Evolutionary conservation across 2,113 vertebrate species (phyloP), one percentile per base, ranked within the genome.

Genomic region (Nycticorax nycticorax): DNA sequence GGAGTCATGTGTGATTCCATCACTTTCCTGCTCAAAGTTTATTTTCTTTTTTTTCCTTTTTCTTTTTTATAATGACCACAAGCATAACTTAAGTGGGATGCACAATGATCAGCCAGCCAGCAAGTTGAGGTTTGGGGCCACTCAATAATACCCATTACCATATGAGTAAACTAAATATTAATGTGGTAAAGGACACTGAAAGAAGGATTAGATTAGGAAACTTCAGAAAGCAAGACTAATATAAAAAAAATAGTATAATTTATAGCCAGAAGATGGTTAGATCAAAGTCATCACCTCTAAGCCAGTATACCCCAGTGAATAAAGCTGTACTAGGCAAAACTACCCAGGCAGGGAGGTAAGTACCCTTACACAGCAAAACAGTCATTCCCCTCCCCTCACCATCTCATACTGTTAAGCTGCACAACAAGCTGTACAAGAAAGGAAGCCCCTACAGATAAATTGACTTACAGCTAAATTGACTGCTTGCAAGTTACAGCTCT

Each of bases 341-440:
- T 9, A 82, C 37, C 5, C 41, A 52, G 20, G 47, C n/a, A 74
- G 14, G 45, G 20, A 89, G 39, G 20, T 27, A 8, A 88, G 45
- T 27, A 39, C 15, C n/a, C 43, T 60, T 26, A 33, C 0, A 1
- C 0, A 68, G 57, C 50, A 45, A 20, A 78, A 56, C 7, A 39
- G 43, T 30, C 63, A 84, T 21, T 63, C 17, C 52, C 23, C 37
- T 68, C 59, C 77, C 64, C 48, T 63, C 64, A 26, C 7, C 0
- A 0, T 21, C 55, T 74, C 4, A 0, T 33, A 50, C 23, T 1
- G 0, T 43, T 39, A 91, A 79, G 27, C 28, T 6, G 1, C 37
- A 52, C 45, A 56, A 48, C 4, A 56, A 82, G 45, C 12, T 47
- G 43, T n/a, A 71, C 26, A 33, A 71, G 48, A 73, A 77, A 64